Evolutionary conservation across 1,140 invertebrate genomes (phyloP).

Genomic region (Diprion similis): DNA sequence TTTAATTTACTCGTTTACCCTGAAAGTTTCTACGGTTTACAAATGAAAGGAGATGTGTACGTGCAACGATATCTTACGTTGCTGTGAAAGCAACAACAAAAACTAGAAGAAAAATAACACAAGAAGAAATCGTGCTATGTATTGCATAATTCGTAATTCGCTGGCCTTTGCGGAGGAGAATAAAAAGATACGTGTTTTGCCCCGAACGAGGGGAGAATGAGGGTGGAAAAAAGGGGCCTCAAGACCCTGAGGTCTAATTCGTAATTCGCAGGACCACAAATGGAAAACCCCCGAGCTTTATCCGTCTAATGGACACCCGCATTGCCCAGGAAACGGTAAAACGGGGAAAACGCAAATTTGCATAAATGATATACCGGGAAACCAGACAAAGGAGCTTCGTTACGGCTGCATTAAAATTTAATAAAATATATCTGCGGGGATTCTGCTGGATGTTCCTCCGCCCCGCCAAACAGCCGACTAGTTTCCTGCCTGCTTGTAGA

Average conservation of each 20-base stretch:
- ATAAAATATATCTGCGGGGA: not conserved
- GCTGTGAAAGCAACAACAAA: too few species aligned
- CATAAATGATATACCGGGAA: conserved; percentile 1
- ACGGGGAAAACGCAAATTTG: not conserved
- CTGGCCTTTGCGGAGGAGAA: too few species aligned
- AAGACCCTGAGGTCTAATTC: not conserved
- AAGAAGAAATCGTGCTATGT: too few species aligned
- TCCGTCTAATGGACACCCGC: not conserved
- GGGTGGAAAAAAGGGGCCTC: not conserved
- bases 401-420: not conserved
- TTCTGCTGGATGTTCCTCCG: not conserved
- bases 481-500: not conserved
- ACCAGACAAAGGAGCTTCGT: conserved; percentile 2
- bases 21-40: too few species aligned
- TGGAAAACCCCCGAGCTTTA: not conserved
- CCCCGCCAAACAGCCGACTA: not conserved
- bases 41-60: too few species aligned
- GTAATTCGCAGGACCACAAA: not conserved
- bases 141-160: too few species aligned
- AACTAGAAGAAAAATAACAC: too few species aligned
- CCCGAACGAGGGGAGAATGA: not conserved
- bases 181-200: too few species aligned
- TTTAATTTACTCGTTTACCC: too few species aligned
- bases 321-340: not conserved
- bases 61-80: too few species aligned